phyloP scores from a whole-genome alignment of 2,113 vertebrate genomes.

The Brachyhypopomus occidentalis region DNA sequence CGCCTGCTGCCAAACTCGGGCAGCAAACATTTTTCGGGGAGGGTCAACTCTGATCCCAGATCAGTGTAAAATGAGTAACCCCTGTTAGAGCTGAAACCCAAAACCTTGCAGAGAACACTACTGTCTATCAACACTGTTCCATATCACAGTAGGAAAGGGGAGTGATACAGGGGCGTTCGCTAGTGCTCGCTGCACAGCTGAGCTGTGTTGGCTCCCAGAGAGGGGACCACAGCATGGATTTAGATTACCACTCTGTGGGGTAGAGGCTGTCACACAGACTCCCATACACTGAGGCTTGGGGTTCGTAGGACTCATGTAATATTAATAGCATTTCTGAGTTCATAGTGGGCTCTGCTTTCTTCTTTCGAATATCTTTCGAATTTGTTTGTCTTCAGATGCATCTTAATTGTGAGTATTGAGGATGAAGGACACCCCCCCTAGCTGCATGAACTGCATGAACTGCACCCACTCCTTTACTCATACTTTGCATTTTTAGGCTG shows the following conservation, averaged over 20 bases:
- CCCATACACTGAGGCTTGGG: not conserved
- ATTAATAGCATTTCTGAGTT: constrained; percentile 1
- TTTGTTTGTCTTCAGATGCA: not conserved
- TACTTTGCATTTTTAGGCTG: constrained; percentile 36
- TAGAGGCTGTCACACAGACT: not conserved
- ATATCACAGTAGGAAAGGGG: constrained; percentile 25
- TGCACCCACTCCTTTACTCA: not conserved
- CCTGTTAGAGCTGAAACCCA: constrained; percentile 15
- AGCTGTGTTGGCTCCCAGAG: not conserved
- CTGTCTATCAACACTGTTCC: constrained; percentile 24
- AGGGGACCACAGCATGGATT: constrained; percentile 22
- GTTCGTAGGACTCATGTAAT: constrained; percentile 15
- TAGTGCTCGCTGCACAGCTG: not conserved
- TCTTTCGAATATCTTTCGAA: not conserved
- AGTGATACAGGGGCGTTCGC: not conserved
- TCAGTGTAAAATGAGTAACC: constrained; percentile 5
- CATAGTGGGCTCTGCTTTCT: not conserved
- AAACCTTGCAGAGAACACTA: constrained; percentile 12
- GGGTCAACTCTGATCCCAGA: not conserved
- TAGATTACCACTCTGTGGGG: constrained; percentile 35
- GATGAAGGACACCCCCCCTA: not conserved
- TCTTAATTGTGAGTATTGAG: not conserved
- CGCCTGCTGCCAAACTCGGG: not conserved
- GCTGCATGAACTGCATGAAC: not conserved
- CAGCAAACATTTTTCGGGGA: not conserved